Evolutionary conservation across 2,113 vertebrate genomes (phyloP).

Genomic region (Acrocephalus kingi): DNA sequence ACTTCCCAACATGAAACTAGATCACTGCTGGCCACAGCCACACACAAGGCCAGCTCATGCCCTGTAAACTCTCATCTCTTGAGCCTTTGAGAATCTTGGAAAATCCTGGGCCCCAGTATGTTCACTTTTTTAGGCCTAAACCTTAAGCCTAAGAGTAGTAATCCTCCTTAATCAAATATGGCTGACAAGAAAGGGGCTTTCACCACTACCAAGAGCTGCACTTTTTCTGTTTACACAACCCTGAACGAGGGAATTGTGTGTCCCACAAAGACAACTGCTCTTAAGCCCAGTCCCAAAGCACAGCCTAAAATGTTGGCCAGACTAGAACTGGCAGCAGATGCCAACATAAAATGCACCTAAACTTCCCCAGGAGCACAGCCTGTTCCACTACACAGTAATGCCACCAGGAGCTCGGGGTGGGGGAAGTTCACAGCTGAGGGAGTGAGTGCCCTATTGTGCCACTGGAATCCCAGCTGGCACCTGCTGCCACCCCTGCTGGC

Average conservation of each 20-base stretch:
- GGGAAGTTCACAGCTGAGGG: fast-evolving
- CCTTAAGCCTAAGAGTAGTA: neutral
- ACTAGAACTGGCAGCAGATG: neutral
- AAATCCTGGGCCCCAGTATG: neutral
- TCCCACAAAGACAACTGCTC: neutral
- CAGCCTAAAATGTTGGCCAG: neutral
- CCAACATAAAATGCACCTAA: neutral
- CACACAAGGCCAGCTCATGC: neutral
- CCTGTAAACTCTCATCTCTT: neutral
- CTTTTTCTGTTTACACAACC: neutral
- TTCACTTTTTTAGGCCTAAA: neutral
- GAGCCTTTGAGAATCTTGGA: neutral
- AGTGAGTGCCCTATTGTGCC: neutral
- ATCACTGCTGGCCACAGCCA: neutral
- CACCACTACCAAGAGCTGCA: neutral
- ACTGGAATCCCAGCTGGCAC: neutral
- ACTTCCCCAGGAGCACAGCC: neutral
- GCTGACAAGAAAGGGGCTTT: neutral
- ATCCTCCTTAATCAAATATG: neutral
- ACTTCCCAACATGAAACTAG: neutral
- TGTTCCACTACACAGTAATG: neutral
- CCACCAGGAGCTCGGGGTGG: neutral
- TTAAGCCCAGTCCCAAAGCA: neutral
- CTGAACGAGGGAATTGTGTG: fast-evolving
- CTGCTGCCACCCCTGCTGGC: neutral